A percentile compares a stretch with the other conserved stretches of the same genome.
phyloP scores from a whole-genome alignment of 2,113 vertebrate genomes.

The Callospermophilus lateralis region DNA sequence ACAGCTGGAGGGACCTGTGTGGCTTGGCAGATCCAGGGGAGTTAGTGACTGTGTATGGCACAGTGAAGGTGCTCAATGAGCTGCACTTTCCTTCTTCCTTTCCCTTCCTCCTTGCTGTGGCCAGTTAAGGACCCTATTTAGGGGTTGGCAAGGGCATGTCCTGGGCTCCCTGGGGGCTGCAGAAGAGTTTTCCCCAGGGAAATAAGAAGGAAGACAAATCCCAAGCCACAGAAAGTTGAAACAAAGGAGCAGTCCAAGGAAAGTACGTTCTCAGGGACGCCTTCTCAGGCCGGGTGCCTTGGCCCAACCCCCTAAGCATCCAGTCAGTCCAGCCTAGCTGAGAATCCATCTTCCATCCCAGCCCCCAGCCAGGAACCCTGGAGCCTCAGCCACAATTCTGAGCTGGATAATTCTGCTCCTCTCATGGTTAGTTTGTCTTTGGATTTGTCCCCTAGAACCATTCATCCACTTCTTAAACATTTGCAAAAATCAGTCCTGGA shows the following conservation, averaged over 20 bases:
- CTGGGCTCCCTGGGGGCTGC: background rate
- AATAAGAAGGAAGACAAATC: background rate
- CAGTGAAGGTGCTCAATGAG: background rate
- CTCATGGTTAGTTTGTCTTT: background rate
- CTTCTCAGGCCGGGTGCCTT: background rate
- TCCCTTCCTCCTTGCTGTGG: background rate
- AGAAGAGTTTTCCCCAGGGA: background rate
- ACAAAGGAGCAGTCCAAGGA: background rate
- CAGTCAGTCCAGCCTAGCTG: background rate
- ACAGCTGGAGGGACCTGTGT: background rate
- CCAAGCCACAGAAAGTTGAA: conserved; percentile 29
- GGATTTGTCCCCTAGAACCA: background rate
- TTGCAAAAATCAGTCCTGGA: background rate
- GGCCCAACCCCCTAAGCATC: background rate
- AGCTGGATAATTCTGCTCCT: background rate
- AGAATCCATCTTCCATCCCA: background rate
- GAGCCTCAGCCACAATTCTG: background rate
- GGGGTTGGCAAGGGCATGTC: background rate
- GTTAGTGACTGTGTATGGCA: background rate
- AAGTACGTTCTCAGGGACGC: background rate
- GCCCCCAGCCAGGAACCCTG: background rate
- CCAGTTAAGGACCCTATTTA: background rate
- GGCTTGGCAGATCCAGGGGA: background rate
- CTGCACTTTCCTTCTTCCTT: background rate
- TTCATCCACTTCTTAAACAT: background rate